Evolutionary conservation across 2,888 invertebrate species (phyloP), one percentile per base, ranked within the genome.

Genomic region (Molanna angustata): DNA sequence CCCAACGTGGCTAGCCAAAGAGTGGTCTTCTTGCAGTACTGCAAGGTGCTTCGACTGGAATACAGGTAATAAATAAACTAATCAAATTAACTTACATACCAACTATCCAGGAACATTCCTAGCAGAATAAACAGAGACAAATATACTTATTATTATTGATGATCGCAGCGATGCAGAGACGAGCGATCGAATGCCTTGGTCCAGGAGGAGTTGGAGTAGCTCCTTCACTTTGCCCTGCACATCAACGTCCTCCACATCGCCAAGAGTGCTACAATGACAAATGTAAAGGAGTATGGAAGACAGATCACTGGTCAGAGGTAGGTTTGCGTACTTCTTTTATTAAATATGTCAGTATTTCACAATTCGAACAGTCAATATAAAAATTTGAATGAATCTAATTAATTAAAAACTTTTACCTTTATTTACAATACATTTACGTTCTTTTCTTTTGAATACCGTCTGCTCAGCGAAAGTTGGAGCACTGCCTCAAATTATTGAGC

Each of bases 231-330:
- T 97, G 95, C 67, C 85, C 88, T 63, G 80, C 83, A 60, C 76
- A 80, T 57, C 80, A 81, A 22, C 83, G 82, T 63, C 97, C 96
- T 0, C 80, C 85, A 45, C 84, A 85, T 62, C 82, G 83, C 21
- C 86, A 86, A 65, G 87, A 92, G 65, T 95, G 95, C 65, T 82
- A 83, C 64, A 89, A 85, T 65, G 81, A 85, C 59, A 83, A 84
- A n/a, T 96, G 95, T 74, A 85, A 83, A 64, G 90, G 94, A 0
- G 84, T 87, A 45, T 98, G 97, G 97, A 83, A 86, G 56, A 86
- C 90, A 3, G 92, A 93, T 6, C 83, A 90, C 52, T 97, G 97
- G 97, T 93, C 93, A 33, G 87, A 90, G 84, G 95, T 95, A 72
- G 71, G 68, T 13, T n/a, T n/a, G n/a, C n/a, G n/a, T n/a, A n/a